Evolutionary conservation across 2,888 invertebrate species (phyloP), one percentile per base, ranked within the genome.

Genomic region (Lasius fuliginosus): DNA sequence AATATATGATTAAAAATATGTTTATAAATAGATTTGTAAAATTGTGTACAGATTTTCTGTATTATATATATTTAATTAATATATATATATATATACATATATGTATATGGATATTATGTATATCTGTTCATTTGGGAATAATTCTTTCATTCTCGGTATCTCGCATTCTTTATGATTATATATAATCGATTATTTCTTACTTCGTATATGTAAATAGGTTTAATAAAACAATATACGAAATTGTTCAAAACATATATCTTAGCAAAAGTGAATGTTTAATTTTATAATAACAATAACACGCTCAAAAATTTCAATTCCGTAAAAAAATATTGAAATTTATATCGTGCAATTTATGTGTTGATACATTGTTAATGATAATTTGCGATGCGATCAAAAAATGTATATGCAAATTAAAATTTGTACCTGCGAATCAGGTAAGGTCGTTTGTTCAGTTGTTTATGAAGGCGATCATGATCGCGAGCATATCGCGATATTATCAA

Each of bases 11-110:
- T 76, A 27, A 67, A 49, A 18, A 36, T 65, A 40, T 40, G 33
- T 68, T 68, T 79, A 30, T 79, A 58, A 68, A 68, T 65, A 53
- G n/a, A 68, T 68, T 68, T 79, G 30, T 79, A 58, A 79, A 68
- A 68, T 58, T 68, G 3, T 49, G 77, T 79, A 79, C 33, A 79
- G 33, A 58, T 42, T 68, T 68, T 68, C 40, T 77, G 58, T 68
- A 42, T 67, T 67, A 68, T 77, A 49, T 49, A 68, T 68, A 42
- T 68, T 68, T 68, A 58, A 68, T 68, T 58, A 33, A 33, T 67
- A 42, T 67, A 15, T 18, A 30, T 68, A 58, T 68, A 30, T 68
- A 5, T 18, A 30, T 15, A 18, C 30, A 15, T 18, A 30, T 60
- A 58, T 18, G 36, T 9, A 11, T 69, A 18, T 49, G 33, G 33